Percentiles rank a stretch among this genome's conserved stretches.
Conservation (phyloP, 2,797 vertebrate genomes). For the Lepilemur septentrionalis region DNA sequence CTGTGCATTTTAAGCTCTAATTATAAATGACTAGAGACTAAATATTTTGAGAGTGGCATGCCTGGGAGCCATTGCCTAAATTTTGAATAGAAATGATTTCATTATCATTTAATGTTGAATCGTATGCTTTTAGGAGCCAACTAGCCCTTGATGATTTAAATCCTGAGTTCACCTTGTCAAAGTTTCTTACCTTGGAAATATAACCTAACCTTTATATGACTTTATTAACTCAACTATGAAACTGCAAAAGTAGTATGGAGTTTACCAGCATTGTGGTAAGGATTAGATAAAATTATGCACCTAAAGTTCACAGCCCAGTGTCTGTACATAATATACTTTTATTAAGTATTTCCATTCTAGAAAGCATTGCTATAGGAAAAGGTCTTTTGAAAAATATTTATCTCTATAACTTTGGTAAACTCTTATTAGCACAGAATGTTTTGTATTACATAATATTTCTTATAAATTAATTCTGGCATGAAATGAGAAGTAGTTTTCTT, state of each 20-base stretch:
- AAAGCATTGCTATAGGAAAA: not conserved
- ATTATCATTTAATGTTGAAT: slow-evolving; percentile 3
- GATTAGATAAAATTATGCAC: not conserved
- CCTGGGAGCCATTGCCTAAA: not conserved
- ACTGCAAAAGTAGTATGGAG: not conserved
- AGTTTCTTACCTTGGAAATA: not conserved
- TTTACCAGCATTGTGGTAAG: not conserved
- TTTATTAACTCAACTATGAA: not conserved
- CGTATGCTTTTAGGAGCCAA: not conserved
- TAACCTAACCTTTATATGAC: not conserved
- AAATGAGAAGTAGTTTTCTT: not conserved
- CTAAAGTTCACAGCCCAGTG: not conserved
- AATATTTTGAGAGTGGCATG: not conserved
- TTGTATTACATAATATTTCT: not conserved
- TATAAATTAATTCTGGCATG: not conserved
- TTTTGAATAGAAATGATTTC: not conserved
- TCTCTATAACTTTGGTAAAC: not conserved
- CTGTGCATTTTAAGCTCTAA: not conserved
- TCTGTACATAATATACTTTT: not conserved
- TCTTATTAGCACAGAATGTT: not conserved
- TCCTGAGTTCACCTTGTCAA: not conserved
- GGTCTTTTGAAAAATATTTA: not conserved
- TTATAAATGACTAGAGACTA: not conserved
- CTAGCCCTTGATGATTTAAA: not conserved
- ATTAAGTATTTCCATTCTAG: not conserved